phyloP scores from a whole-genome alignment of 1,140 invertebrate genomes.

The Capitella teleta region DNA sequence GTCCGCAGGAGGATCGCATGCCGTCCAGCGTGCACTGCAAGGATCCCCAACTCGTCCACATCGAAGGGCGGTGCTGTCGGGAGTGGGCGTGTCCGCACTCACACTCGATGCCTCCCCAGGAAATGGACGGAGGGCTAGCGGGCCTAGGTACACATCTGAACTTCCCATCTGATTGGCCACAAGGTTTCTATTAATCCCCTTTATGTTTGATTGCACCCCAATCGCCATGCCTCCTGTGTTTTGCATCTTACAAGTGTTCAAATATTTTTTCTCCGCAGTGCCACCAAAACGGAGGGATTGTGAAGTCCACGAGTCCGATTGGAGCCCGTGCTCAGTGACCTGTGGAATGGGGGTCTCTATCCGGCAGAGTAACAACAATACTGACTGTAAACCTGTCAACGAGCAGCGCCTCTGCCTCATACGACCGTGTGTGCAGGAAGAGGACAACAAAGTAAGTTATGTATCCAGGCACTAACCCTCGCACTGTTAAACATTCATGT shows the following conservation, averaged over 20 bases:
- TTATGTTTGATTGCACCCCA: no score
- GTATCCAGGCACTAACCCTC: not conserved
- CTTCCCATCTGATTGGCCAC: no score
- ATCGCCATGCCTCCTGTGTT: no score
- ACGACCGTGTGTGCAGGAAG: slow-evolving; percentile 33
- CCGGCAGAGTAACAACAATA: slow-evolving; percentile 50
- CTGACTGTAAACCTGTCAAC: slow-evolving; percentile 28
- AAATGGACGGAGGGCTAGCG: no score
- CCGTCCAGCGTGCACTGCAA: slow-evolving; percentile 49
- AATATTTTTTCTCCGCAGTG: no score
- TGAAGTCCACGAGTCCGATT: slow-evolving; percentile 33
- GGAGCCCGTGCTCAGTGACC: slow-evolving; percentile 51
- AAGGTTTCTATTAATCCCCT: no score
- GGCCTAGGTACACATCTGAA: no score
- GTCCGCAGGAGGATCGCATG: slow-evolving; percentile 56
- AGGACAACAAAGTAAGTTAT: slow-evolving; percentile 8
- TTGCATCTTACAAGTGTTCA: no score
- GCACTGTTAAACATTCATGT: not conserved
- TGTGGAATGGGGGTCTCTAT: slow-evolving; percentile 55
- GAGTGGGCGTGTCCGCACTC: slow-evolving; percentile 54
- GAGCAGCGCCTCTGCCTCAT: slow-evolving; percentile 54
- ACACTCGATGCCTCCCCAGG: slow-evolving; percentile 42
- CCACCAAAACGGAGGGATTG: no score
- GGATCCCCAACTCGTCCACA: slow-evolving; percentile 52
- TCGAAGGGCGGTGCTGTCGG: slow-evolving; percentile 57